phyloP scores from a whole-genome alignment of 2,888 invertebrate genomes.

The Strigamia maritima region DNA sequence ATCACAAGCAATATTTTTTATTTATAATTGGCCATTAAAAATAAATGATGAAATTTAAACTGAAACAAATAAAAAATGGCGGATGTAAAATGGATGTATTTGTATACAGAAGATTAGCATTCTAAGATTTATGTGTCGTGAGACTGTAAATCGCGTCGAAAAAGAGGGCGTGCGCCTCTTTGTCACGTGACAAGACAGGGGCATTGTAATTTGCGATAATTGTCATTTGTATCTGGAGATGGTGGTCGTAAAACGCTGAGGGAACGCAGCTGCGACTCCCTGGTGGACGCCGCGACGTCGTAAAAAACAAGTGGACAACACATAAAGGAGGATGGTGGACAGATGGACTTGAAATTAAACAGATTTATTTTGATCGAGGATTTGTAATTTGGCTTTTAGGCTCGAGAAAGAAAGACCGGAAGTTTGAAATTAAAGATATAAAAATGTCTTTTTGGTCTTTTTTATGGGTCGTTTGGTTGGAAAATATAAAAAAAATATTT shows the following conservation, averaged over 20 bases:
- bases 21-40: conserved; percentile 16
- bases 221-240: conserved; percentile 32
- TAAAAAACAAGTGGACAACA: conserved; percentile 27
- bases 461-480: not conserved
- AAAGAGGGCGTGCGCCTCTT: not conserved
- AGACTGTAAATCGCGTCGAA: not conserved
- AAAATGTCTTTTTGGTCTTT: not conserved
- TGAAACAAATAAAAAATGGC: not conserved
- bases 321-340: conserved; percentile 10
- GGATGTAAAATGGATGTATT: not conserved
- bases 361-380: conserved; percentile 5
- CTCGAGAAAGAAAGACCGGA: not conserved
- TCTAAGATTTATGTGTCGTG: not conserved
- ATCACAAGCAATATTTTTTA: not conserved
- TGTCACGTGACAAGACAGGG: conserved; percentile 29
- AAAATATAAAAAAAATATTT: not conserved
- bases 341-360: conserved; percentile 26
- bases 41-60: not conserved
- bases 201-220: conserved; percentile 32
- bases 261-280: conserved; percentile 32
- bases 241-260: conserved; percentile 10
- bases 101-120: too few relatives aligned
- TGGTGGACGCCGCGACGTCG: conserved; percentile 22
- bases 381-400: not conserved
- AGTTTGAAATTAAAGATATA: not conserved